These are phyloP conservation scores for Lepidochitona cinerea DNA, from an alignment of 2,888 invertebrate genomes.

Conservation along the genomic window DNA sequence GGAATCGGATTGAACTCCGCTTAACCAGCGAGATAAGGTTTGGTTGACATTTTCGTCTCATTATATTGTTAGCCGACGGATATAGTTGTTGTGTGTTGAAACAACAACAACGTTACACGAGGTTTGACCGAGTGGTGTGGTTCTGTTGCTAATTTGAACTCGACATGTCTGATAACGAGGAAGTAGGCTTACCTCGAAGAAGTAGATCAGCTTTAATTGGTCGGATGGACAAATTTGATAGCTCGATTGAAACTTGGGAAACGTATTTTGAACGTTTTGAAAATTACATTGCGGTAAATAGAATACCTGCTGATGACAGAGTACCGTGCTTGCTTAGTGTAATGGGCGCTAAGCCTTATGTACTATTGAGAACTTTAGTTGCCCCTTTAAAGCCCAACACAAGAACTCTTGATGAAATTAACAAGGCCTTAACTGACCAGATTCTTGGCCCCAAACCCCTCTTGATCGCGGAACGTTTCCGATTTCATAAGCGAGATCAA, in stretches of 20 bases:
- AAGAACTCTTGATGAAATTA: constrained; percentile 23
- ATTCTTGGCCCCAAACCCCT: constrained; percentile 26
- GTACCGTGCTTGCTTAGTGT: constrained; percentile 25
- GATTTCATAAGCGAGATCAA: constrained; percentile 12
- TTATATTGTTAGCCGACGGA: too few relatives aligned
- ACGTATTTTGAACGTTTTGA: constrained; percentile 25
- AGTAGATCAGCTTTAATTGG: neutral
- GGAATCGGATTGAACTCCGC: too few relatives aligned
- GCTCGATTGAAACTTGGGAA: constrained; percentile 19
- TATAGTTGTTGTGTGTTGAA: neutral
- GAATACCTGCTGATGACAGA: constrained; percentile 17
- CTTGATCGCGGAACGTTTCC: constrained; percentile 27
- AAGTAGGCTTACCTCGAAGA: too few relatives aligned
- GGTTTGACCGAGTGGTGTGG: neutral
- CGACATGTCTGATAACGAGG: neutral
- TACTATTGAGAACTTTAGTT: constrained; percentile 4
- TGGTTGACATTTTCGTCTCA: too few relatives aligned
- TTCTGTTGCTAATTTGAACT: too few relatives aligned
- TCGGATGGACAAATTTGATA: constrained; percentile 2
- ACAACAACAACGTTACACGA: neutral
- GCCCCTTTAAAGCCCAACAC: constrained; percentile 25
- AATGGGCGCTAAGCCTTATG: constrained; percentile 31
- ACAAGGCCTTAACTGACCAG: constrained; percentile 17
- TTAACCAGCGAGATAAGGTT: too few relatives aligned
- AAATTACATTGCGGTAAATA: constrained; percentile 30